Evolutionary conservation across 1,140 invertebrate species (phyloP), one percentile per base, ranked within the genome.

Genomic region (Drosophila insularis): DNA sequence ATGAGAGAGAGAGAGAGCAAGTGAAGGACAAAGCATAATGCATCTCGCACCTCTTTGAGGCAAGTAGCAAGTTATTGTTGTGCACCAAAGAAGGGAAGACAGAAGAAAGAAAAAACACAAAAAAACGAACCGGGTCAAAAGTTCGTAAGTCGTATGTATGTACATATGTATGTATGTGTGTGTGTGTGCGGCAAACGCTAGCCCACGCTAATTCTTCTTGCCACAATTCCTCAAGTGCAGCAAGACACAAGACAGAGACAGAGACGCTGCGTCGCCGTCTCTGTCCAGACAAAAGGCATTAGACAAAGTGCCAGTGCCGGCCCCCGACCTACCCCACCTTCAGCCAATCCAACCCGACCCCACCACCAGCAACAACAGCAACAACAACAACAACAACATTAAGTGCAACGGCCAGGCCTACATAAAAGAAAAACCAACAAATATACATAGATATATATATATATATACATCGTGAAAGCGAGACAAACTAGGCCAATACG

Each of bases 401-500:
- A 63, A 73, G 69, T 72, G 69, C 71, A 73, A 70, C 56, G 37
- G 55, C 37, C 39, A 53, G 55, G 74, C 82, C 78, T 78, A 78
- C 43, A 50, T 50, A 53, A 43, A 54, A 58, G 27, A 74, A 59
- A 61, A 56, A 63, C 35, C 27, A 0, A 27, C 27, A 27, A 4
- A 5, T 27, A 27, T 5, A 27, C 5, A 4, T 27, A 27, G 0
- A 27, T 27, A 64, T 21, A 40, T 21, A 70, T 63, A 66, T 50
- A 55, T 62, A 60, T 27, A 27, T 27, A 27, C 27, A 27, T 27
- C 4, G 27, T 43, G 66, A 67, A 72, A 39, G 59, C 63, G 54
- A 79, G 75, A 89, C 84, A 79, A 89, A 89, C 80, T 89, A 80
- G 84, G 84, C 80, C 84, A 89, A 89, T 89, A 75, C 80, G 70